Evolutionary conservation across 2,888 invertebrate species (phyloP), one percentile per base, ranked within the genome.

Genomic region (Drosophila putrida): DNA sequence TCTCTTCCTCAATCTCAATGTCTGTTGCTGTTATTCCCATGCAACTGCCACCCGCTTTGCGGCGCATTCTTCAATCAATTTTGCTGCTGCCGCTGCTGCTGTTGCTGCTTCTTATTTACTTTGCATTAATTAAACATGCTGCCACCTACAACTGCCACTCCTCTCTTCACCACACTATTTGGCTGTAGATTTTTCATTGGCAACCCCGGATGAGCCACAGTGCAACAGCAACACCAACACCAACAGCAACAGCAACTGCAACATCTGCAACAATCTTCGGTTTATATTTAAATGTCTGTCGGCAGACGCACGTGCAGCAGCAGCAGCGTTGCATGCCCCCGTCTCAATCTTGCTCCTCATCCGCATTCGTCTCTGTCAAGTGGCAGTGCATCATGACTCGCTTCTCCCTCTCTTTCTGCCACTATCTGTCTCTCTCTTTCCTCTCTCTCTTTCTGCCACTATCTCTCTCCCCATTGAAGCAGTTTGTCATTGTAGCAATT

Each of bases 51-150:
- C 80, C 80, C 80, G 77, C 77, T 68, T 71, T 89, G 85, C 62
- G 88, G 79, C 71, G 58, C 88, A 85, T 85, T 85, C 85, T 77
- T 88, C 85, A 85, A 85, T 85, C 85, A 85, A 85, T 85, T 85
- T 85, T 50, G 80, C 70, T 77, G 78, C 20, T 25, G 49, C 28
- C 39, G 63, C 59, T 36, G 49, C 49, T 60, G 49, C 59, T 38
- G 20, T 13, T 55, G 65, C 59, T 73, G 74, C 83, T 85, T 85
- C 82, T 85, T 85, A 88, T 84, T 85, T 85, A 85, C 90, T 89
- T 86, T 85, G 85, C 90, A 85, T 85, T 88, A 85, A 85, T 85
- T 85, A 85, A 85, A 89, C 85, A 85, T 88, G 88, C 88, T 69
- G 86, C 86, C 82, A 85, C 82, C 82, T 87, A 86, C 70, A 50